Conservation (phyloP, 1,140 invertebrate genomes). For the Anagrus nilaparvatae region DNA sequence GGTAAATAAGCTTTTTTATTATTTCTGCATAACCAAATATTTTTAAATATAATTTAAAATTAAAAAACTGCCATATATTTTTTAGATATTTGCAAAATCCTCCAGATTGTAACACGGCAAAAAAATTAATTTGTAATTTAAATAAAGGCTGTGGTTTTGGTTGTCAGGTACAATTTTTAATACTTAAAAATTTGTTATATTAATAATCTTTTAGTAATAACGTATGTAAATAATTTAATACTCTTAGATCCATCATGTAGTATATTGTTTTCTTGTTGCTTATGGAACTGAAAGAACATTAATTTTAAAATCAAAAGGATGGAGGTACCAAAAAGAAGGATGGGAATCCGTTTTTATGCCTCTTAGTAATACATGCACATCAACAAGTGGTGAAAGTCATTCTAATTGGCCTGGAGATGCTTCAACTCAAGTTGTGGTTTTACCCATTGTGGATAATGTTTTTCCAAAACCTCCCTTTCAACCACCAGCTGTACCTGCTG, state of each 20-base stretch:
- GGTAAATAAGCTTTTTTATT: no score
- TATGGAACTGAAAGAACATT: conserved; percentile 91
- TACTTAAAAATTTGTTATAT: conserved; percentile 8
- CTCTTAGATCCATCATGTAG: conserved; percentile 94
- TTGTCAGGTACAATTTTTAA: conserved; percentile 29
- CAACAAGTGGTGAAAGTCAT: conserved; percentile 47
- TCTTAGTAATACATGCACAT: conserved; percentile 77
- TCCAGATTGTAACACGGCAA: conserved; percentile 70
- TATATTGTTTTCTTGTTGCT: conserved; percentile 93
- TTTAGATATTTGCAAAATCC: conserved; percentile 76
- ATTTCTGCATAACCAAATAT: no score
- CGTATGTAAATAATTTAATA: no score
- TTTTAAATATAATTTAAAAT: no score
- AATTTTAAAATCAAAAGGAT: conserved; percentile 88
- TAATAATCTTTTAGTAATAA: no score
- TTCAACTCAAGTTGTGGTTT: conserved; percentile 70
- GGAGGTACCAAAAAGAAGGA: conserved; percentile 86
- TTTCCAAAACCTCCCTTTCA: conserved; percentile 79
- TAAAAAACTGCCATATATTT: no score
- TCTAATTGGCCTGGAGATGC: conserved; percentile 56
- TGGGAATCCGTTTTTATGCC: conserved; percentile 95
- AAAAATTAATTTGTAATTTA: conserved; percentile 89
- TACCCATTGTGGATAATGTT: conserved; percentile 92
- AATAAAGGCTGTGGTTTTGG: conserved; percentile 71
- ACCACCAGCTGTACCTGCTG: conserved; percentile 87